Base-by-base conservation (phyloP, 2,113 vertebrate genomes). In the Ceyx cyanopectus region DNA sequence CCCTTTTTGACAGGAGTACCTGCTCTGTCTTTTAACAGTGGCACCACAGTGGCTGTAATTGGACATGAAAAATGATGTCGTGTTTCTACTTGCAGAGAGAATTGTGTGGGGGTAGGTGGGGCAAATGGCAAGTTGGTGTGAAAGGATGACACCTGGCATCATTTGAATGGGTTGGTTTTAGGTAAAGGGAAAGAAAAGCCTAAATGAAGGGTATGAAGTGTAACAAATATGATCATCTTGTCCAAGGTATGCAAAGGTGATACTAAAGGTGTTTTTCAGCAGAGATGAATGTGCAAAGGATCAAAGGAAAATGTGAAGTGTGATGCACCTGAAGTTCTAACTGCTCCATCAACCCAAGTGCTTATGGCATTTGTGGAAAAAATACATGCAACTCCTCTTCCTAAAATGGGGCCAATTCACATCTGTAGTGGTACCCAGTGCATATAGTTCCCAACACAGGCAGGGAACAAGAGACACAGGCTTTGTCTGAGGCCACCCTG, bases 31-130 rank as follows among this genome's bases (percentile, higher is more conserved):
- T 97, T 96, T 96, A 97, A 93, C 87, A 50, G 90, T 92, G 96
- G 95, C 92, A 96, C 84, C 92, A 81, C 14, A 0, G 85, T 78
- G 53, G 87, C 94, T 94, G 87, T 96, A 97, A 97, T 96, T 96
- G 95, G 97, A 97, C 96, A 96, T 97, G 95, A 97, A 96, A 97
- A 97, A 97, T 88, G 89, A 97, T 97, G 95, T 95, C 13, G 34
- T 79, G 37, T 92, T 93, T 94, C 90, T 41, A 15, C 78, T 81
- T 91, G 51, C 45, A 26, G 50, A 72, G 70, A 86, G 70, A 86
- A 75, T 50, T 90, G 57, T 61, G 54, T 77, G 50, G 69, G 63
- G 37, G 56, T 82, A 87, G 76, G 21, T 68, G 79, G 88, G 73
- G 56, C 72, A 86, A 87, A 32, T 57, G 43, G 85, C 74, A 72